Percentiles rank a stretch among this genome's conserved stretches.
Evolutionary conservation across 2,113 vertebrate genomes (phyloP).

Genomic region (Cyanoramphus novaezelandiae): DNA sequence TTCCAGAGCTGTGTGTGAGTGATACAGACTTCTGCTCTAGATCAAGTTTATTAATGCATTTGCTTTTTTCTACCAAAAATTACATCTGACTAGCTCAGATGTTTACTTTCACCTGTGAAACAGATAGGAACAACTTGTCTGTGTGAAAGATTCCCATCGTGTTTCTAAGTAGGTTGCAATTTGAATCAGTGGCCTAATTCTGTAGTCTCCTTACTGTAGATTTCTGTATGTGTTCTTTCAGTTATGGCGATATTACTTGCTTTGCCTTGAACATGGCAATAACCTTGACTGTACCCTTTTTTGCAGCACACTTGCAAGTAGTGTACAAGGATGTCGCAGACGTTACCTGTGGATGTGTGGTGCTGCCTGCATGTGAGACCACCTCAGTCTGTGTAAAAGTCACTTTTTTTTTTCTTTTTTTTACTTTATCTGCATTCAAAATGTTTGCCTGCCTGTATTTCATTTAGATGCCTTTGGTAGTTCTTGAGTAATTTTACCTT

Average conservation of each 20-base stretch:
- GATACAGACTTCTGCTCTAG: background rate
- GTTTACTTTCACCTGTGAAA: background rate
- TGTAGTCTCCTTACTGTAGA: background rate
- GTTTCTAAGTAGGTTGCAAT: background rate
- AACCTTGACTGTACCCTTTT: background rate
- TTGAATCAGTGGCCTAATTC: background rate
- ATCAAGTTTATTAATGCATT: background rate
- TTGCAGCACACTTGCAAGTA: rapidly evolving
- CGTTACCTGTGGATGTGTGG: background rate
- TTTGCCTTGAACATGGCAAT: background rate
- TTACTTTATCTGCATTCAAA: background rate
- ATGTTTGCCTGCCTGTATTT: background rate
- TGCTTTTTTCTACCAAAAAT: background rate
- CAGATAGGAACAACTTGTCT: background rate
- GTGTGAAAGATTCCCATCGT: background rate
- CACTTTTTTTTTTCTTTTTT: background rate
- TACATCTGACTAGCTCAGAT: background rate
- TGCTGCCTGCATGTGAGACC: background rate
- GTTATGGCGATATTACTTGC: rapidly evolving
- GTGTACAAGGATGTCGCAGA: background rate
- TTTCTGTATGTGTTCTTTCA: background rate
- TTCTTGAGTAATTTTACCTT: background rate
- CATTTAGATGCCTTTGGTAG: background rate
- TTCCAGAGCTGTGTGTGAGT: background rate
- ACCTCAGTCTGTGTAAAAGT: background rate